A percentile compares a stretch with the other conserved stretches of the same genome.
Evolutionary conservation across 2,888 invertebrate species (phyloP).

Genomic region (Drosophila nr. perissopoda): DNA sequence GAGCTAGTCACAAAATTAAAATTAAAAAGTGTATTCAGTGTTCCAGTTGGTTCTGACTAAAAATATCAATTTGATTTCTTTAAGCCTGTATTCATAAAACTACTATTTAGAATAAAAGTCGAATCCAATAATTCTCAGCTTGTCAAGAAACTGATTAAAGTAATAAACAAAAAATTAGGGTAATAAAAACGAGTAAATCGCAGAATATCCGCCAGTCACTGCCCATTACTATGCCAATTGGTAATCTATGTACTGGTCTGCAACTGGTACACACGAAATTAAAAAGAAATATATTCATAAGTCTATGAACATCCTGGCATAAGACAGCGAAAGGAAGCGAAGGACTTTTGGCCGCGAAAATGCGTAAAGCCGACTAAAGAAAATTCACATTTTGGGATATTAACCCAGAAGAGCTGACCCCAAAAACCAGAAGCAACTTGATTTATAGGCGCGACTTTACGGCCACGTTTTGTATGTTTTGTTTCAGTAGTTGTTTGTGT

Average conservation of each 20-base stretch:
- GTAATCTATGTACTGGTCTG: not conserved
- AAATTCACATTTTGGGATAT: conserved; percentile 49
- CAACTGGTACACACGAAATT: conserved; percentile 4
- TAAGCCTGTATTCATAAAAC: no score
- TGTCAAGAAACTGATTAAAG: not conserved
- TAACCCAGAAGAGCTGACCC: conserved; percentile 45
- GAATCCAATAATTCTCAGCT: not conserved
- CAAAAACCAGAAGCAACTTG: conserved; percentile 49
- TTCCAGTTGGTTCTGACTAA: not conserved
- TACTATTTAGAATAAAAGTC: not conserved
- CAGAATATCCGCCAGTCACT: not conserved
- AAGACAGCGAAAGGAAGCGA: not conserved
- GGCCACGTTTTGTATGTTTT: conserved; percentile 58
- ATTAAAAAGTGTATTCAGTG: not conserved
- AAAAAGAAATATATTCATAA: conserved; percentile 8
- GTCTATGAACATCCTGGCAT: conserved; percentile 5
- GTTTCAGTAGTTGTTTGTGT: conserved; percentile 22
- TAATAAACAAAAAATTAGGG: no score
- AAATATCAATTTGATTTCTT: not conserved
- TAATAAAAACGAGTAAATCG: not conserved
- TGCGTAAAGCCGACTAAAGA: not conserved
- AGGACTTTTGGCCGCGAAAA: not conserved
- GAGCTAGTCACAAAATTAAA: not conserved
- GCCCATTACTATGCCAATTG: not conserved
- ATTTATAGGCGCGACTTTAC: conserved; percentile 75